Base-by-base conservation (phyloP, 2,113 vertebrate species). In the Oreochromis aureus region DNA sequence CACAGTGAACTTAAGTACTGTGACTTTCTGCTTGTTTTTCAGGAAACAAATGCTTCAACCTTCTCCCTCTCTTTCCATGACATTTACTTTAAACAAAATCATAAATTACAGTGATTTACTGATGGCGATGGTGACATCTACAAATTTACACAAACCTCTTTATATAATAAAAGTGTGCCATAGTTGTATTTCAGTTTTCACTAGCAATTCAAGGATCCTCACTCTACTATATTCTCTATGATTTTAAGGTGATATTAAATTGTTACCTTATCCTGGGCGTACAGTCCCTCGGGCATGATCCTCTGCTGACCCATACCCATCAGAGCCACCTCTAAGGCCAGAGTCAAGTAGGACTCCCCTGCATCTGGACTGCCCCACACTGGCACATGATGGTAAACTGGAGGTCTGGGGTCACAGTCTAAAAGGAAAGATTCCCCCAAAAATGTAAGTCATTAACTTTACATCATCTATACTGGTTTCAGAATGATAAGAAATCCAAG, bases 271-370 rank as follows among this genome's bases (percentile, higher is more conserved):
- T 99, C 98, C 96, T 99, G 99, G 44, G 98, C 98, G 1, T 99
- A 99, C 6, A 99, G 96, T 61, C 99, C 98, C 95, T 99, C 98
- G 0, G 99, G 99, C 99, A 99, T 99, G 93, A 99, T 97, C 69
- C 99, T 97, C 93, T 99, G 99, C 93, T 99, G 99, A 80, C 99
- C 99, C 98, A 99, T 98, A 7, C 98, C 98, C 98, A 99, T 98
- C 87, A 99, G 95, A 11, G 98, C 98, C 94, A 99, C 99, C 96
- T 99, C 99, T 89, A 99, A 94, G 82, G 99, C 98, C 92, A 99
- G 89, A 6, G 98, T 98, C 92, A 99, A 96, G 95, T 98, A 99
- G 10, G 99, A 99, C 93, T 99, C 98, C 30, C 96, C 94, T 12
- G 92, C 96, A 11, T 98, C 97, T 54, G 96, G 93, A 89, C 96